Conservation (phyloP, 2,113 vertebrate species). For the Girardinichthys multiradiatus region DNA sequence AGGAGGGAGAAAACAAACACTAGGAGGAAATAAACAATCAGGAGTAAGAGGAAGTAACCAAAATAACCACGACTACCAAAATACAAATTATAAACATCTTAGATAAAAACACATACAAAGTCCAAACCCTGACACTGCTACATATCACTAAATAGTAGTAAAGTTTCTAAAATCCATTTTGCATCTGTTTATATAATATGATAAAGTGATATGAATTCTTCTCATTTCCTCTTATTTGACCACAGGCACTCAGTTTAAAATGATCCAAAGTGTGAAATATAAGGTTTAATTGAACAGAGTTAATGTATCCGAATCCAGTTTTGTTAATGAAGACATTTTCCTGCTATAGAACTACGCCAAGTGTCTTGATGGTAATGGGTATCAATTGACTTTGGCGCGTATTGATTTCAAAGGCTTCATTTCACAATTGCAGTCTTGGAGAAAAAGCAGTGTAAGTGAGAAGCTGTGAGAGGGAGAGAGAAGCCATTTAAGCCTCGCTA, state of each 20-base stretch:
- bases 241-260: slow-evolving; percentile 5
- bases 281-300: slow-evolving; percentile 26
- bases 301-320: slow-evolving; percentile 49
- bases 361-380: slow-evolving; percentile 84
- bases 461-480: slow-evolving; percentile 73
- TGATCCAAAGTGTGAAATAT: slow-evolving; percentile 38
- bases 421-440: slow-evolving; percentile 79
- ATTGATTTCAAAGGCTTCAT: slow-evolving; percentile 84
- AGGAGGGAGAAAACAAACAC: too few species aligned
- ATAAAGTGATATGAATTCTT: slow-evolving; percentile 36
- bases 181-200: neutral
- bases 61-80: too few species aligned
- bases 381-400: slow-evolving; percentile 83
- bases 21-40: too few species aligned
- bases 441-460: slow-evolving; percentile 77
- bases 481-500: slow-evolving; percentile 77
- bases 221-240: slow-evolving; percentile 41
- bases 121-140: too few species aligned
- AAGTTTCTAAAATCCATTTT: neutral
- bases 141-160: neutral
- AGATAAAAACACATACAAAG: too few species aligned
- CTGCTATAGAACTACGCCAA: slow-evolving; percentile 80
- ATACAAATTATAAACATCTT: too few species aligned
- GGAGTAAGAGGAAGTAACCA: too few species aligned
- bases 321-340: slow-evolving; percentile 76